Evolutionary conservation across 2,888 invertebrate species (phyloP).

Genomic region (Encarsia formosa): DNA sequence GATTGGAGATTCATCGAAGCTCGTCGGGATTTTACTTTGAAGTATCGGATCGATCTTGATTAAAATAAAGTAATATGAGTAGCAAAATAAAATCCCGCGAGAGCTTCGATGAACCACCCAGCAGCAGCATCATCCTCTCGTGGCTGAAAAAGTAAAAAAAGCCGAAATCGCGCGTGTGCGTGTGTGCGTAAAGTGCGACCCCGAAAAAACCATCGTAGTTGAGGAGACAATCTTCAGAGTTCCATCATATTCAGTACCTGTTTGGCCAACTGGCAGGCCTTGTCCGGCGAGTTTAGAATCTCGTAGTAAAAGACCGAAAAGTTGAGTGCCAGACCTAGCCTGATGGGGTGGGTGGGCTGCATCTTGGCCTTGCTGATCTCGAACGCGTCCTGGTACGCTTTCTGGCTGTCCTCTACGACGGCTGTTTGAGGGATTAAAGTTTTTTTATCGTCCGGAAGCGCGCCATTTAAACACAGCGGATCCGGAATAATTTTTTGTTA

Average conservation of each 20-base stretch:
- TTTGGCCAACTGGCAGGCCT: slow-evolving; percentile 64
- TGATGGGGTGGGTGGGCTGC: slow-evolving; percentile 97
- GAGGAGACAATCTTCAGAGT: neutral
- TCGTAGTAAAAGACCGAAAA: slow-evolving; percentile 79
- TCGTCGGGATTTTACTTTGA: too few species aligned
- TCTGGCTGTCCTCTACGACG: slow-evolving; percentile 93
- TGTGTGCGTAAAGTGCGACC: slow-evolving; percentile 1
- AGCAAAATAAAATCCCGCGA: neutral
- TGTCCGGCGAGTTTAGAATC: slow-evolving; percentile 66
- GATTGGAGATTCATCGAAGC: neutral
- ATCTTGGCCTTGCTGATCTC: slow-evolving; percentile 95
- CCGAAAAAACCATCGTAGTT: slow-evolving; percentile 16
- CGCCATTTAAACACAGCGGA: too few species aligned
- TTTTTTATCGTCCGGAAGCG: slow-evolving; percentile 27
- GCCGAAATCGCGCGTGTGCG: neutral
- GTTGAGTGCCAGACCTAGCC: slow-evolving; percentile 91
- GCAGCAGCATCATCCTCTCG: neutral
- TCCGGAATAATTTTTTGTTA: too few species aligned
- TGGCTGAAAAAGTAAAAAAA: neutral
- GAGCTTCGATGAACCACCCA: too few species aligned
- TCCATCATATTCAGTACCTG: slow-evolving; percentile 52
- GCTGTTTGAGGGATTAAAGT: too few species aligned
- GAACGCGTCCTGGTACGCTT: slow-evolving; percentile 95
- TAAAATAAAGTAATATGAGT: neutral
- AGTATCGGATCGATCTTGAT: neutral